These are phyloP conservation scores for Drosophila teissieri DNA, from an alignment of 1,140 invertebrate species.

Conservation along the genomic window DNA sequence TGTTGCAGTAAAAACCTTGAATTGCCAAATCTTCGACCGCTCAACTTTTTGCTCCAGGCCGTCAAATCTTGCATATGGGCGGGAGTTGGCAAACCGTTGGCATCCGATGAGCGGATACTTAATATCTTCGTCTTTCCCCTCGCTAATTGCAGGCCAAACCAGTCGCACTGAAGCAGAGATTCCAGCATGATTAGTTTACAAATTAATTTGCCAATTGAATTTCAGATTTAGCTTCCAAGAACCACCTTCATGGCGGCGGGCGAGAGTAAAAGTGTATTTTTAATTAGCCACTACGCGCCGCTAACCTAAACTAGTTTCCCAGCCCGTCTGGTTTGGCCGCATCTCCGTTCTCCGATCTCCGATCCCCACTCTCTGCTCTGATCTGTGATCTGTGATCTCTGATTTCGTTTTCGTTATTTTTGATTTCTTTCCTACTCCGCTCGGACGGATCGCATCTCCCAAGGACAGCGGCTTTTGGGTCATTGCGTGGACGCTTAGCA, in stretches of 20 bases:
- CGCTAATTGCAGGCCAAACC: slow-evolving; percentile 47
- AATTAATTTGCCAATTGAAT: slow-evolving; percentile 56
- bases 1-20: slow-evolving; percentile 72
- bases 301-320: slow-evolving; percentile 52
- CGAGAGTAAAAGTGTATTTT: slow-evolving; percentile 52
- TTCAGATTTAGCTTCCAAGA: slow-evolving; percentile 49
- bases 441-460: slow-evolving; percentile 25
- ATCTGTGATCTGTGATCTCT: too few relatives aligned
- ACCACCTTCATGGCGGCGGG: slow-evolving; percentile 1
- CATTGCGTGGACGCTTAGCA: slow-evolving; percentile 59
- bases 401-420: neutral
- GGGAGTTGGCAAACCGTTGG: slow-evolving; percentile 40
- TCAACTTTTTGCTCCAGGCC: slow-evolving; percentile 56
- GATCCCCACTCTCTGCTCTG: too few relatives aligned
- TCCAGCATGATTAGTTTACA: slow-evolving; percentile 46
- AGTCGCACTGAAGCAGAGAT: slow-evolving; percentile 1
- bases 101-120: slow-evolving; percentile 28
- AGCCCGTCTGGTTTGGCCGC: slow-evolving; percentile 36
- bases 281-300: slow-evolving; percentile 28
- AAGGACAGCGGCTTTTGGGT: slow-evolving; percentile 59
- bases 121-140: slow-evolving; percentile 5
- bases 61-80: slow-evolving; percentile 35
- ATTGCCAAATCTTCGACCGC: slow-evolving; percentile 70
- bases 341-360: slow-evolving; percentile 15
- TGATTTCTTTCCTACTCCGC: neutral